phyloP scores from a whole-genome alignment of 2,113 vertebrate species.

The Procavia capensis region DNA sequence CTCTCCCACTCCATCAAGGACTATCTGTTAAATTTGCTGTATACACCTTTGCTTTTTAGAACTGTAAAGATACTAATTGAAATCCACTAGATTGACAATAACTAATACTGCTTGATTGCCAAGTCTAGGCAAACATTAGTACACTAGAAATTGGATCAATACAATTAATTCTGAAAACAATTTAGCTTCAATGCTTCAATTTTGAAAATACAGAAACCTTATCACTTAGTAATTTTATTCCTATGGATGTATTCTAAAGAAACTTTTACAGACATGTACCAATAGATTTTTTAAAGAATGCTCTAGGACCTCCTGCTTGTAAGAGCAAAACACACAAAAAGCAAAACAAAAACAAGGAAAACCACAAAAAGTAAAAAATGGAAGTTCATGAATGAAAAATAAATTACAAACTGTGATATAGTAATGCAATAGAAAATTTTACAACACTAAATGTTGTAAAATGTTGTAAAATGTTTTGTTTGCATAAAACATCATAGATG shows the following conservation, averaged over 20 bases:
- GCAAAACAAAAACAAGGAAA: background rate
- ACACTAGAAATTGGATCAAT: accelerated
- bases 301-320: background rate
- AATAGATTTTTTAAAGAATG: background rate
- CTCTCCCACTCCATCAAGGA: no score
- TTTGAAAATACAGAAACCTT: background rate
- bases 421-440: no score
- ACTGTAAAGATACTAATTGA: background rate
- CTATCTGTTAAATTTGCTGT: no score
- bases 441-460: background rate
- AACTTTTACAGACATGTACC: no score
- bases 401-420: no score
- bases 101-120: background rate
- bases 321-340: background rate
- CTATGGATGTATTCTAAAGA: background rate
- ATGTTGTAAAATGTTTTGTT: background rate
- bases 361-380: background rate
- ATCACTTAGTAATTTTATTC: background rate
- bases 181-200: background rate
- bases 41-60: no score
- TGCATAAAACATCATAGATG: background rate
- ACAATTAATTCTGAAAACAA: background rate
- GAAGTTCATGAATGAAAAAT: background rate
- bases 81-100: background rate
- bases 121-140: background rate